Base-by-base conservation (phyloP, 2,888 invertebrate species). In the Epistrophella euchroma region DNA sequence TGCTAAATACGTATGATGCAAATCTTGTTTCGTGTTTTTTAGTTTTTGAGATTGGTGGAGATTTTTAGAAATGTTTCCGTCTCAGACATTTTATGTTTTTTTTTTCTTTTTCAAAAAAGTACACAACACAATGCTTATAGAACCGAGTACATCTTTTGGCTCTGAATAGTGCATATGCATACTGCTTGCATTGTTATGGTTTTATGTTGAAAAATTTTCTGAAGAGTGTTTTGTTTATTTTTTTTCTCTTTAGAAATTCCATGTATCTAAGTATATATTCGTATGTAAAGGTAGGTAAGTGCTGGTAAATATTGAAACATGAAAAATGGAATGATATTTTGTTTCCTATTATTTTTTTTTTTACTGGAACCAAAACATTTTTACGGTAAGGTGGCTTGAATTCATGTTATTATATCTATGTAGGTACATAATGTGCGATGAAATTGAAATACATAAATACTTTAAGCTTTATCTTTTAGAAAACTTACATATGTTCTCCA, bases 51-150 rank as follows among this genome's bases (percentile, higher is more conserved):
- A 52, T 32, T 47, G 68, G 78, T 56, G 64, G 64, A 73, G 56
- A 72, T 64, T 64, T 62, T 64, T 73, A 56, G 28, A 35, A 72
- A 78, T 64, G 78, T 64, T 79, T 79, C 55, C 64, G 28, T 45
- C 55, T 55, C 62, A 78, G 72, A 64, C 72, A 11, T 71, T 71
- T 62, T 60, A 11, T 40, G 11, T 50, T 43, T 0, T 37, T 15
- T 58, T 52, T 60, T 35, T 60, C n/a, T 43, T 62, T 45, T 17
- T 28, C n/a, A 43, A 43, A n/a, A 62, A 62, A 28, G 32, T 19
- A 25, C 32, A 60, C 70, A 56, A 35, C 28, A 60, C 15, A 56
- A 73, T 73, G 35, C 72, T 72, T 60, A 52, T 25, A 45, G 6
- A 32, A 45, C 10, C 9, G 40, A 55, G 60, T 32, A 35, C 3